These are phyloP conservation scores for Lasioglossum marginatum DNA, from an alignment of 2,888 invertebrate genomes.

Conservation along the genomic window DNA sequence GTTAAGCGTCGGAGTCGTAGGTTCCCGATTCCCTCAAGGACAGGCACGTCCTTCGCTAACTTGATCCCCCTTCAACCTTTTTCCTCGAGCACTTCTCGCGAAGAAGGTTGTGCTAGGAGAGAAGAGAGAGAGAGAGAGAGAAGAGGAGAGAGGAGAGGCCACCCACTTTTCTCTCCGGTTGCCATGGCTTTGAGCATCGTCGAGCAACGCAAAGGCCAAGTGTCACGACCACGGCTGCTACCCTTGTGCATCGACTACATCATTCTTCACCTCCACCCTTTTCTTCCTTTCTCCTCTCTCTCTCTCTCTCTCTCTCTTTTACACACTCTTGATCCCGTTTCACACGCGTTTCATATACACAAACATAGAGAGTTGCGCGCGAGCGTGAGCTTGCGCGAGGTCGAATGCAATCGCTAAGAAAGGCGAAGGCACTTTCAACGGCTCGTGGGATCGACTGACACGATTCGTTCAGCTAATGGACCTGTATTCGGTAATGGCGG, in stretches of 20 bases:
- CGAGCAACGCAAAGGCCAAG: conserved; percentile 64
- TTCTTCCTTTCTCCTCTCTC: neutral
- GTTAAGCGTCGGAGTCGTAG: conserved; percentile 22
- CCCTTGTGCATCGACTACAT: conserved; percentile 67
- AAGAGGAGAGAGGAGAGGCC: neutral
- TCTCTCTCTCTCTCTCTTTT: neutral
- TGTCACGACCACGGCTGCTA: conserved; percentile 62
- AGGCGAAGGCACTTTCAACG: conserved; percentile 20
- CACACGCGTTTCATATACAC: neutral
- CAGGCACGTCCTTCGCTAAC: conserved; percentile 63
- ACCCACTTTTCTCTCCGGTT: conserved; percentile 32
- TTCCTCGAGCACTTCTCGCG: conserved; percentile 46
- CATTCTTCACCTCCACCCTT: conserved; percentile 44
- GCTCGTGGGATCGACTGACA: conserved; percentile 25
- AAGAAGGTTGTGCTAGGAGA: conserved; percentile 6
- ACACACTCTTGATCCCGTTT: neutral
- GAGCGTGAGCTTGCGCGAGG: neutral
- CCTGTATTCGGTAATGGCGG: conserved; percentile 13
- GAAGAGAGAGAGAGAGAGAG: neutral
- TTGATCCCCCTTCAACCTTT: conserved; percentile 56
- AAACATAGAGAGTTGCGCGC: neutral
- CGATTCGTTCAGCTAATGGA: conserved; percentile 43
- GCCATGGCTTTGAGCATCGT: conserved; percentile 53
- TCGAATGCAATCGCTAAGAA: conserved; percentile 56
- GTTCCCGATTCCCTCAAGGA: conserved; percentile 62